Evolutionary conservation across 2,113 vertebrate genomes (phyloP), one percentile per base, ranked within the genome.

Genomic region (Thymallus thymallus): DNA sequence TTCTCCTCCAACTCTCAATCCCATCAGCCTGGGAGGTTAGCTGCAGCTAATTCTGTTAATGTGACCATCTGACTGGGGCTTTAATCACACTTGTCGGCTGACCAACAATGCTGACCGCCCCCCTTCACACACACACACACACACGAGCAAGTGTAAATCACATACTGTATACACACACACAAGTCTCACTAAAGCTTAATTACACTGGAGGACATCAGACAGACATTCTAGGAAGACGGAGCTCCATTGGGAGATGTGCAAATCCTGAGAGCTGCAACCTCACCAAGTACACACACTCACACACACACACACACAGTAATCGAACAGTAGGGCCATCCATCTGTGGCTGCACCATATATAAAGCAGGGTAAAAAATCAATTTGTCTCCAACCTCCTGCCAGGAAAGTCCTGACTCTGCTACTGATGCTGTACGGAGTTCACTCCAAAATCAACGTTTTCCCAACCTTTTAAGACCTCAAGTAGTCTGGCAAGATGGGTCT

Each of bases 311-410:
- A 41, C 35, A 41, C 9, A 41, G 10, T 41, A 76, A 81, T 78
- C 46, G 22, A 69, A 60, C 69, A 24, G 51, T 56, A 29, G 9
- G 7, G 16, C 3, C 60, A 85, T 88, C 69, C 86, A 87, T 88
- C 82, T 80, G 72, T 30, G 70, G 73, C 67, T 22, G 23, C 22
- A 80, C 65, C 68, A 69, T 73, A 58, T 32, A 51, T 14, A 51
- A 51, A 51, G 48, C 77, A 79, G 78, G 67, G 73, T 77, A 72
- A 75, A 72, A 75, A 91, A 88, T 90, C 85, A 77, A 88, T 90
- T 90, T 76, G 62, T 22, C 30, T 13, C 23, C 7, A 35, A 18
- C 26, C 4, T 5, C 56, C 5, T 60, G 51, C 77, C 62, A 68
- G 9, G 74, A 62, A 76, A 85, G 66, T 68, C 88, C 88, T 90